These are phyloP conservation scores for Drosophila oshimai DNA, from an alignment of 1,140 invertebrate species.

Conservation along the genomic window DNA sequence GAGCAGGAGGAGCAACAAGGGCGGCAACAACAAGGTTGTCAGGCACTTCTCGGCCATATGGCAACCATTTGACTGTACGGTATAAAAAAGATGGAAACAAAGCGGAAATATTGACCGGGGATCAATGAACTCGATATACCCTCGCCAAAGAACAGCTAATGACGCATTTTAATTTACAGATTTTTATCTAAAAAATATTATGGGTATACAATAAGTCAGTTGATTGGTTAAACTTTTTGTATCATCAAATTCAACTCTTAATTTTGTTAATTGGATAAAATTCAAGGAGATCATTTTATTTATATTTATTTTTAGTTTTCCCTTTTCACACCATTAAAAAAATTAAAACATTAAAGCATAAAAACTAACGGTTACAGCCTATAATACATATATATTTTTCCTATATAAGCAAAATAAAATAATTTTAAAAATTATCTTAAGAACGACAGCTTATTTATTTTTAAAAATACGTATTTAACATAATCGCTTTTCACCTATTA, in stretches of 20 bases:
- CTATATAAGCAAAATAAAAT: no score
- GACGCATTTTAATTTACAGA: neutral
- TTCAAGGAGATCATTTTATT: no score
- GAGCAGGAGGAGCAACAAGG: constrained; percentile 8
- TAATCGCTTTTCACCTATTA: no score
- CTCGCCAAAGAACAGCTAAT: neutral
- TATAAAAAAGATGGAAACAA: constrained; percentile 13
- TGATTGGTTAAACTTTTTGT: neutral
- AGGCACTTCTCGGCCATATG: constrained; percentile 52
- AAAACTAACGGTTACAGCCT: no score
- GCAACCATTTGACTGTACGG: constrained; percentile 48
- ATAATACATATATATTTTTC: no score
- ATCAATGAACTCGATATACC: constrained; percentile 25
- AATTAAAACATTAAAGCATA: no score
- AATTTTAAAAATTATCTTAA: no score
- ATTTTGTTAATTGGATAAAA: no score
- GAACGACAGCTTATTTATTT: no score
- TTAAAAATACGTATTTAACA: no score
- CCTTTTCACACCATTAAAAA: no score
- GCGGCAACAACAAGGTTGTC: constrained; percentile 26
- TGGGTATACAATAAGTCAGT: neutral
- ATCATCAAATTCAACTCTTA: neutral
- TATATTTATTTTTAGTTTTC: no score
- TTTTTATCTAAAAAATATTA: neutral
- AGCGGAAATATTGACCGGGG: constrained; percentile 10